Percentiles rank a stretch among this genome's conserved stretches.
phyloP scores from a whole-genome alignment of 2,797 vertebrate genomes.

The Myiotriccus ornatus region DNA sequence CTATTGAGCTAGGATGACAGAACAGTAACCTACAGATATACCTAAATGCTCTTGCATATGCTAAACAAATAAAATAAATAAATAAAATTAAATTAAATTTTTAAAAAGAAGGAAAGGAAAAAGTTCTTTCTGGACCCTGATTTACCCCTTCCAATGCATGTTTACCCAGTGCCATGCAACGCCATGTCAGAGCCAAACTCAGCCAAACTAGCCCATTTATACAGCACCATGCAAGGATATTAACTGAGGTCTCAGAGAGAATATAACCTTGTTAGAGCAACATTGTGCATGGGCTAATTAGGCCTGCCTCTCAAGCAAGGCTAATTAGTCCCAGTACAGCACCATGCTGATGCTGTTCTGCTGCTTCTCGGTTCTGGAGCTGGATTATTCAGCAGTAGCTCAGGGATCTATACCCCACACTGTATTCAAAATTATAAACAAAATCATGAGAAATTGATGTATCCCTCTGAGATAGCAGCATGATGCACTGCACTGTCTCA shows the following conservation, averaged over 20 bases:
- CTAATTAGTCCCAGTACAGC: conserved; percentile 62
- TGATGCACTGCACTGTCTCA: background rate
- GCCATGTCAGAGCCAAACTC: background rate
- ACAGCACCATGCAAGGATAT: conserved; percentile 39
- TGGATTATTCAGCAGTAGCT: conserved; percentile 6
- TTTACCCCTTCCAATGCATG: background rate
- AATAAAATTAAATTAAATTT: too few relatives aligned
- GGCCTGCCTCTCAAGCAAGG: conserved; percentile 54
- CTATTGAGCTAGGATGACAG: background rate
- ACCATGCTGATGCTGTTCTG: background rate
- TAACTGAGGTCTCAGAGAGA: conserved; percentile 52
- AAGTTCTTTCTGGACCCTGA: background rate
- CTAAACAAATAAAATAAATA: background rate
- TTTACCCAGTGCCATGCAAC: background rate
- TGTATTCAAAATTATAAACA: conserved; percentile 33
- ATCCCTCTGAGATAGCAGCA: background rate
- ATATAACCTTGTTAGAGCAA: conserved; percentile 58
- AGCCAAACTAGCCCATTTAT: conserved; percentile 14
- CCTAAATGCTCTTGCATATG: background rate
- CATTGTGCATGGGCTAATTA: conserved; percentile 53
- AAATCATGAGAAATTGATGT: conserved; percentile 5
- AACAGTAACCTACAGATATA: background rate
- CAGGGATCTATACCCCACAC: background rate
- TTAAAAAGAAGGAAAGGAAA: fast-evolving
- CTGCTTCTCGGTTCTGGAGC: conserved; percentile 14